A percentile compares a stretch with the other conserved stretches of the same genome.
These are phyloP conservation scores for Peribatodes rhomboidaria DNA, from an alignment of 2,888 invertebrate genomes.

Conservation along the genomic window DNA sequence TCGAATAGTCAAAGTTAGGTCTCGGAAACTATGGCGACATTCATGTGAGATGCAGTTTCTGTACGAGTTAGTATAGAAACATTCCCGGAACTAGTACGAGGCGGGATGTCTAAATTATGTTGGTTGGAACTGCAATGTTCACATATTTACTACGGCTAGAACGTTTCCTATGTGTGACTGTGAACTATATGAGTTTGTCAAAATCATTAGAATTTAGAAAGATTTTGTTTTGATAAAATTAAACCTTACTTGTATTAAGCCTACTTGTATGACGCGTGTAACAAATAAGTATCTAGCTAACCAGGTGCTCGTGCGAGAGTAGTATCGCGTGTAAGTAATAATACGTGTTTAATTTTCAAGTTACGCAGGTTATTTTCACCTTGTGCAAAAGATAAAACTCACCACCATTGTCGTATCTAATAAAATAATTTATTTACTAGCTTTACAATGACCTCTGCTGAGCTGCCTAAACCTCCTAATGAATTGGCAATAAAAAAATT, in stretches of 20 bases:
- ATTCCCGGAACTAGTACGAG: constrained; percentile 24
- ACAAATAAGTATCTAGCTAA: too few relatives aligned
- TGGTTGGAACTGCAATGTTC: constrained; percentile 7
- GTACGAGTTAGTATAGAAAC: constrained; percentile 9
- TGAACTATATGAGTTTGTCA: not conserved
- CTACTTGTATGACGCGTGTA: too few relatives aligned
- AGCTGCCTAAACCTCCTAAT: too few relatives aligned
- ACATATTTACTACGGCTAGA: constrained; percentile 9
- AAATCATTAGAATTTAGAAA: not conserved
- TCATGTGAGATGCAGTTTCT: not conserved
- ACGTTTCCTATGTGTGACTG: not conserved
- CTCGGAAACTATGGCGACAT: constrained; percentile 2
- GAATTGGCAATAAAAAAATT: too few relatives aligned
- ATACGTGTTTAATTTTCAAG: too few relatives aligned
- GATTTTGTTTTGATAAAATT: not conserved
- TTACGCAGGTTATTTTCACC: too few relatives aligned
- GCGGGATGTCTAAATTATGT: constrained; percentile 22
- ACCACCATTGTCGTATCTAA: not conserved
- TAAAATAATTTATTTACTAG: not conserved
- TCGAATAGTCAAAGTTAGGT: constrained; percentile 10
- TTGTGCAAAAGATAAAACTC: not conserved
- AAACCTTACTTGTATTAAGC: not conserved
- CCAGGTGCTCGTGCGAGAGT: too few relatives aligned
- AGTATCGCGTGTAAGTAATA: too few relatives aligned
- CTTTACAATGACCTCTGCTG: not conserved